Evolutionary conservation across 2,797 vertebrate genomes (phyloP), one percentile per base, ranked within the genome.

Genomic region (Lepilemur septentrionalis): DNA sequence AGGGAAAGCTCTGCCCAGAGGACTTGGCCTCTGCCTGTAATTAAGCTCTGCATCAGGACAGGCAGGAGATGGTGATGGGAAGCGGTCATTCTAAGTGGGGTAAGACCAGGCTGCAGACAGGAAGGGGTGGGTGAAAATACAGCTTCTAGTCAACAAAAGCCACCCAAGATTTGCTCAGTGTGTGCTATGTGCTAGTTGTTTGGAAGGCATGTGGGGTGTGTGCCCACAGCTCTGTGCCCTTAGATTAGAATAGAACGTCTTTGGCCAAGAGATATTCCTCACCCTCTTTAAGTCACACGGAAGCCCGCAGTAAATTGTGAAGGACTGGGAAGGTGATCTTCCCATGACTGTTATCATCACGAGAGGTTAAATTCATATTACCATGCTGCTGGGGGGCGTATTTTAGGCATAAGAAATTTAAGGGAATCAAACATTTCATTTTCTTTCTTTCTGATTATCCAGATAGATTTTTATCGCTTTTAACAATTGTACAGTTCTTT

Each of bases 311-410:
- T 3, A 35, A 15, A 8, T 6, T 1, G 9, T 35, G 22, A 12
- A 61, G 28, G 25, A 7, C 8, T 0, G 0, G 0, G 28, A n/a
- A 50, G 41, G 11, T 7, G 10, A 17, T 1, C 25, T 48, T 14
- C 23, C n/a, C 0, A 1, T 2, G 9, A 8, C 28, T 28, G 9
- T 7, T 8, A 0, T 4, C 14, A 43, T 9, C 15, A 4, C 13
- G 7, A 55, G 20, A 55, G 52, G 50, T 20, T 52, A 52, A 52
- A 20, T 17, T 17, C 50, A 18, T 52, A 52, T 52, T 52, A 20
- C 50, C 50, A 7, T 52, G 50, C 50, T 2, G 50, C 20, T 25
- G 30, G 57, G 80, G 59, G 38, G 28, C 63, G 20, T 22, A 14
- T 38, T 2, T 76, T 25, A 38, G 30, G 41, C 28, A 0, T 2